Conservation (phyloP, 2,113 vertebrate genomes). For the Gambusia affinis region DNA sequence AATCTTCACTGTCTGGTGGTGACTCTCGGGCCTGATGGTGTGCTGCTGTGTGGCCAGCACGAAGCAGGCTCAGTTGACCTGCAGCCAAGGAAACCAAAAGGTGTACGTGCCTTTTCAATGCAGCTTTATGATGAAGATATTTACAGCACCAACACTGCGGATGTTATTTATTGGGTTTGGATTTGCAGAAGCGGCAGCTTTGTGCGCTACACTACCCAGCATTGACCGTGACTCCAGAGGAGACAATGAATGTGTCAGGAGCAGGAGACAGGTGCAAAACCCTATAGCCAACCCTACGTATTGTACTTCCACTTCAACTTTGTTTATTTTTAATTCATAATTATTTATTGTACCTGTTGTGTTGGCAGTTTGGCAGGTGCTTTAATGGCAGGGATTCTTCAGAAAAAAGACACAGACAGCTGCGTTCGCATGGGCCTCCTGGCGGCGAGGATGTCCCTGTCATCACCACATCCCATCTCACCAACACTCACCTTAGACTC, state of each 20-base stretch:
- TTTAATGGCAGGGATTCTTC: constrained; percentile 84
- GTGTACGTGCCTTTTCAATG: constrained; percentile 60
- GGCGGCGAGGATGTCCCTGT: constrained; percentile 81
- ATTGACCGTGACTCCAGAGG: constrained; percentile 69
- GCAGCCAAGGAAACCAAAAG: constrained; percentile 57
- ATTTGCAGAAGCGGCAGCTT: constrained; percentile 77
- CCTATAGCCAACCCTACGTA: not conserved
- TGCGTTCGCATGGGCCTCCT: constrained; percentile 85
- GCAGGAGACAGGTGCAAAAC: constrained; percentile 88
- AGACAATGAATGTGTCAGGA: constrained; percentile 88
- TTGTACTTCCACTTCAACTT: constrained; percentile 8
- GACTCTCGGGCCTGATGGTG: constrained; percentile 81
- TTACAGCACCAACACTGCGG: not conserved
- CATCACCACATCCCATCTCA: constrained; percentile 80
- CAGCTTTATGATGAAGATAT: not conserved
- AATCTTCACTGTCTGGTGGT: constrained; percentile 86
- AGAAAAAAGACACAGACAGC: constrained; percentile 75
- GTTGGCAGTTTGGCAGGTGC: constrained; percentile 85
- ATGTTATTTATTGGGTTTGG: constrained; percentile 17
- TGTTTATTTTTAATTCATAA: constrained; percentile 4
- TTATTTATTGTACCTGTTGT: not conserved
- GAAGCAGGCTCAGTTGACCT: constrained; percentile 77
- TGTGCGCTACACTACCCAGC: constrained; percentile 86
- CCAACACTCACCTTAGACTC: constrained; percentile 71
- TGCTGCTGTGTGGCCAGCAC: constrained; percentile 84